phyloP scores from a whole-genome alignment of 2,888 invertebrate species.

The Xanthostigma xanthostigma region DNA sequence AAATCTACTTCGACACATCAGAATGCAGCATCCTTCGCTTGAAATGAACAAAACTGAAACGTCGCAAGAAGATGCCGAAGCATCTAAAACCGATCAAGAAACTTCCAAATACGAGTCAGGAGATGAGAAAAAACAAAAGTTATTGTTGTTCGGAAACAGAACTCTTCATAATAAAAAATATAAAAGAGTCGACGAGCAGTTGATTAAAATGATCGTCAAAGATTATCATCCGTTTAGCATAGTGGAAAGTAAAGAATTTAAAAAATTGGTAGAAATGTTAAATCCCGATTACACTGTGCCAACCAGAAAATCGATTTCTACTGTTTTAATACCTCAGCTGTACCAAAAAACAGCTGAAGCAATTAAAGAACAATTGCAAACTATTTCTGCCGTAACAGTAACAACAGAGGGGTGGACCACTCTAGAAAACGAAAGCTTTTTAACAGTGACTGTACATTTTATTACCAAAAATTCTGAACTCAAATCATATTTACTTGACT shows the following conservation, averaged over 20 bases:
- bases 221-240: conserved; percentile 20
- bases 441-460: conserved; percentile 15
- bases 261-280: conserved; percentile 15
- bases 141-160: no score
- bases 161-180: no score
- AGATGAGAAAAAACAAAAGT: no score
- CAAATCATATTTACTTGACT: conserved; percentile 12
- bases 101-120: no score
- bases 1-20: no score
- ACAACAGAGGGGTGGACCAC: conserved; percentile 17
- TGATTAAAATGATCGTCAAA: conserved; percentile 16
- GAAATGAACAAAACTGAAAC: no score
- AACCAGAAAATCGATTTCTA: conserved; percentile 14
- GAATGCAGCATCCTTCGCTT: no score
- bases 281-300: conserved; percentile 18
- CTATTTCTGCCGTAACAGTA: conserved; percentile 8
- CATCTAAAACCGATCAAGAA: no score
- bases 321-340: conserved; percentile 13
- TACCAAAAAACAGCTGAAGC: conserved; percentile 10
- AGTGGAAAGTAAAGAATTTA: conserved; percentile 20
- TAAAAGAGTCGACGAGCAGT: conserved; percentile 10
- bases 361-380: conserved; percentile 8
- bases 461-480: conserved; percentile 8
- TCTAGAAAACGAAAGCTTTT: conserved; percentile 11
- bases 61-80: no score